Conservation (phyloP, 2,888 invertebrate species). For the Camponotus fellah region DNA sequence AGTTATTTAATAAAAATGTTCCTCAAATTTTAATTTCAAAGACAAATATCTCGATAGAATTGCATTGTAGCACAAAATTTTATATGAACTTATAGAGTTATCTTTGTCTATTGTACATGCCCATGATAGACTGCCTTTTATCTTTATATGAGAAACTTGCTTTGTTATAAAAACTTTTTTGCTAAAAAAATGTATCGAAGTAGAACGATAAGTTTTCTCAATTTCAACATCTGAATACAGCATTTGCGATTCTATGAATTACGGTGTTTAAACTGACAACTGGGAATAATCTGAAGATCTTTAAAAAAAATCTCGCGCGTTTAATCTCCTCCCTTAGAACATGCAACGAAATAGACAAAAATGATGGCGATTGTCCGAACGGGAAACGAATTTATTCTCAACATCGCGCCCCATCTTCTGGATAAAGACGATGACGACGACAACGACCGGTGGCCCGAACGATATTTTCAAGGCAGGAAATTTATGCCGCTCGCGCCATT, state of each 20-base stretch:
- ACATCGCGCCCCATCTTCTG: neutral
- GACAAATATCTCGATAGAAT: too few relatives aligned
- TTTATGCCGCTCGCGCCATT: conserved; percentile 54
- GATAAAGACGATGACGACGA: conserved; percentile 23
- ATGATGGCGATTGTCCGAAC: neutral
- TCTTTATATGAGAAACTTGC: neutral
- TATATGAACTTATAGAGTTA: too few relatives aligned
- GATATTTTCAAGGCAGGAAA: conserved; percentile 53
- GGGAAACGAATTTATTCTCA: conserved; percentile 24
- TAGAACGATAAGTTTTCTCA: neutral
- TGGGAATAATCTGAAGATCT: neutral
- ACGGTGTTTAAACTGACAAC: neutral
- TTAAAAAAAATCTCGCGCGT: conserved; percentile 11
- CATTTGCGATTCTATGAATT: neutral
- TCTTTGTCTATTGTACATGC: neutral
- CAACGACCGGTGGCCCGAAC: conserved; percentile 1
- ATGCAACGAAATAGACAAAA: conserved; percentile 1
- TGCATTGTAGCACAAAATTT: too few relatives aligned
- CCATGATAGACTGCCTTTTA: too few relatives aligned
- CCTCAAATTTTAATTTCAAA: too few relatives aligned
- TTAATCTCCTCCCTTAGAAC: conserved; percentile 1
- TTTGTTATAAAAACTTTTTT: neutral
- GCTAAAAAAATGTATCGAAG: neutral
- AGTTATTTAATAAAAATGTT: too few relatives aligned
- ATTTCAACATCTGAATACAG: too few relatives aligned